Conservation (phyloP, 2,113 vertebrate genomes). For the Phainopepla nitens region DNA sequence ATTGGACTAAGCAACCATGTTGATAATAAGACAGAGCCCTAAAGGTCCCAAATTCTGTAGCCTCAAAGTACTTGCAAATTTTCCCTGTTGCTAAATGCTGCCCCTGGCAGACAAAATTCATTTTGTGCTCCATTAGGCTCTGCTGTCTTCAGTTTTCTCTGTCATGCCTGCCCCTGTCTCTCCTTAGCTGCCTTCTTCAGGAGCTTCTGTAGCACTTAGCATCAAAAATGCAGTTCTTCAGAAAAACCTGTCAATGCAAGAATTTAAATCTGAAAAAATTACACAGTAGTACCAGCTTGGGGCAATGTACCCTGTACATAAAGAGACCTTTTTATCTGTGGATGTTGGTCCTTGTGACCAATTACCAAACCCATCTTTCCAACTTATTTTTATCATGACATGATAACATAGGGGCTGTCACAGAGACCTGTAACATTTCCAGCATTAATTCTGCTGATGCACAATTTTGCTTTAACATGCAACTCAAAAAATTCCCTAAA, state of each 20-base stretch:
- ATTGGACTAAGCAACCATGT: background rate
- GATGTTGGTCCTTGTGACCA: background rate
- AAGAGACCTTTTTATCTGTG: background rate
- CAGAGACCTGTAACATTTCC: constrained; percentile 15
- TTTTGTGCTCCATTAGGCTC: constrained; percentile 57
- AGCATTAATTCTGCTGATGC: background rate
- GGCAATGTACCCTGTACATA: constrained; percentile 3
- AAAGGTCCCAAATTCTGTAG: background rate
- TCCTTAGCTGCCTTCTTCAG: background rate
- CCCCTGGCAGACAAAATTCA: constrained; percentile 40
- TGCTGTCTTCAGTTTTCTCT: constrained; percentile 12
- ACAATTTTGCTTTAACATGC: background rate
- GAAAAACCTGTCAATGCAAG: constrained; percentile 31
- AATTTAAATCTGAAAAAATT: constrained; percentile 48
- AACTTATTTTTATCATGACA: constrained; percentile 14
- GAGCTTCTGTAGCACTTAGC: constrained; percentile 20
- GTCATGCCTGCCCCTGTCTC: background rate
- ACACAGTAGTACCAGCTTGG: constrained; percentile 12
- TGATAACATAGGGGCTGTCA: background rate
- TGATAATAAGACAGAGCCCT: background rate
- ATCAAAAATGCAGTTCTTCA: constrained; percentile 38
- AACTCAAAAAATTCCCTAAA: background rate
- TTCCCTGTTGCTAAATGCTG: background rate
- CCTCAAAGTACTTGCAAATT: constrained; percentile 24
- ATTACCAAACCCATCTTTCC: constrained; percentile 22